Percentiles rank a stretch among this genome's conserved stretches.
Evolutionary conservation across 64 coral and sea anemone species (phyloP).

Genomic region (Hydrozoanthus tunicans): DNA sequence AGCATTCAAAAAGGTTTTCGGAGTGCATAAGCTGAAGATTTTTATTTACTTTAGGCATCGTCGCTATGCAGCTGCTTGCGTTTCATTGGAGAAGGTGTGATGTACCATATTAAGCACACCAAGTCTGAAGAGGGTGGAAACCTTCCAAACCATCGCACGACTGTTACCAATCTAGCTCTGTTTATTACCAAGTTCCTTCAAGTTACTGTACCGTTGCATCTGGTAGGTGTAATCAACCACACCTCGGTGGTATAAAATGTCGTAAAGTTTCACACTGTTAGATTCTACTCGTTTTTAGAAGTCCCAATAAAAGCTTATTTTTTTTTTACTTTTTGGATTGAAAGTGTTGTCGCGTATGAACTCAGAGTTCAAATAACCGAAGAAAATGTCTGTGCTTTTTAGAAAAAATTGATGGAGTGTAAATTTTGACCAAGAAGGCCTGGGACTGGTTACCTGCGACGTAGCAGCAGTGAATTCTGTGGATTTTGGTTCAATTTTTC

Average conservation of each 20-base stretch:
- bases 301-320: neutral
- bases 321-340: too few species aligned
- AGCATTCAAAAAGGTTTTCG: neutral
- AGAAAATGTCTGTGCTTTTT: too few species aligned
- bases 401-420: too few species aligned
- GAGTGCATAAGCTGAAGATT: neutral
- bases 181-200: slow-evolving; percentile 73
- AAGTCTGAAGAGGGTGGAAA: slow-evolving; percentile 26
- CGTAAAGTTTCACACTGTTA: neutral
- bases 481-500: too few species aligned
- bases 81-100: slow-evolving; percentile 69
- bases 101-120: slow-evolving; percentile 72
- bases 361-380: too few species aligned
- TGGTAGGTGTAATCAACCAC: slow-evolving; percentile 41
- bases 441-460: too few species aligned
- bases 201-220: slow-evolving; percentile 65
- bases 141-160: slow-evolving; percentile 60
- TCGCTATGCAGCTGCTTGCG: slow-evolving; percentile 55
- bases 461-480: too few species aligned
- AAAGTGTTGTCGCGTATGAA: too few species aligned
- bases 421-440: too few species aligned
- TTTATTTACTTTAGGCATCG: slow-evolving; percentile 49
- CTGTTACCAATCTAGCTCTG: slow-evolving; percentile 69
- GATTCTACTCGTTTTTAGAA: neutral
- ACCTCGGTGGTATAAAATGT: neutral